Conservation (phyloP, 2,113 vertebrate species). For the Asarcornis scutulata region DNA sequence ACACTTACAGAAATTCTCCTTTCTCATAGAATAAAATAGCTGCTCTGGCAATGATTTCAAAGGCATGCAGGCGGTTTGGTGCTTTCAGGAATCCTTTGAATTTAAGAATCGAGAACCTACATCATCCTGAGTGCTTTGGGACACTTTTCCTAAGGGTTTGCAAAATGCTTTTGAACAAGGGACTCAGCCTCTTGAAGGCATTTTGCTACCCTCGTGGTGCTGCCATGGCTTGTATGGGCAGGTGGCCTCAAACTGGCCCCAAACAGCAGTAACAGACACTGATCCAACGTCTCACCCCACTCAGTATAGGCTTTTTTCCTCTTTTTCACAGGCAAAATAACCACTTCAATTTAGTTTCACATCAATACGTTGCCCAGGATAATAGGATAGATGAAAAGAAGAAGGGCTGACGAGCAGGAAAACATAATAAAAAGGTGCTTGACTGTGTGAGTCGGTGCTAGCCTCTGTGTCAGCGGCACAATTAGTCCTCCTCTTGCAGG, state of each 20-base stretch:
- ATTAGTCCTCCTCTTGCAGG: conserved; percentile 61
- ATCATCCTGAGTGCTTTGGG: neutral
- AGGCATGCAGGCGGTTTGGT: neutral
- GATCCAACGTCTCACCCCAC: neutral
- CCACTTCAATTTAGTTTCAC: conserved; percentile 35
- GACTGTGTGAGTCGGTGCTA: conserved; percentile 34
- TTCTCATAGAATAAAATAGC: neutral
- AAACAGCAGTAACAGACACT: neutral
- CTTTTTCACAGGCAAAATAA: conserved; percentile 25
- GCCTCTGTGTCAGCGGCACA: conserved; percentile 31
- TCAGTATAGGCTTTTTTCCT: neutral
- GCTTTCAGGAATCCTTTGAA: neutral
- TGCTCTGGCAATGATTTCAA: neutral
- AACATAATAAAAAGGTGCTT: conserved; percentile 66
- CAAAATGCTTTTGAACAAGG: neutral
- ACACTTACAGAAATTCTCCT: neutral
- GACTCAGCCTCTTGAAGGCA: neutral
- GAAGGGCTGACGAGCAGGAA: conserved; percentile 44
- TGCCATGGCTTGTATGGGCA: neutral
- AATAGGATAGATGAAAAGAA: conserved; percentile 53
- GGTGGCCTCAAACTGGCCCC: neutral
- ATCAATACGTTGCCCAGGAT: conserved; percentile 40
- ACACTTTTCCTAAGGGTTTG: neutral
- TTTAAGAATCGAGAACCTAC: neutral
- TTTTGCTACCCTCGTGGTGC: neutral